Percentiles rank a stretch among this genome's conserved stretches.
Evolutionary conservation across 2,888 invertebrate genomes (phyloP).

Genomic region (Drosophila phalerata): DNA sequence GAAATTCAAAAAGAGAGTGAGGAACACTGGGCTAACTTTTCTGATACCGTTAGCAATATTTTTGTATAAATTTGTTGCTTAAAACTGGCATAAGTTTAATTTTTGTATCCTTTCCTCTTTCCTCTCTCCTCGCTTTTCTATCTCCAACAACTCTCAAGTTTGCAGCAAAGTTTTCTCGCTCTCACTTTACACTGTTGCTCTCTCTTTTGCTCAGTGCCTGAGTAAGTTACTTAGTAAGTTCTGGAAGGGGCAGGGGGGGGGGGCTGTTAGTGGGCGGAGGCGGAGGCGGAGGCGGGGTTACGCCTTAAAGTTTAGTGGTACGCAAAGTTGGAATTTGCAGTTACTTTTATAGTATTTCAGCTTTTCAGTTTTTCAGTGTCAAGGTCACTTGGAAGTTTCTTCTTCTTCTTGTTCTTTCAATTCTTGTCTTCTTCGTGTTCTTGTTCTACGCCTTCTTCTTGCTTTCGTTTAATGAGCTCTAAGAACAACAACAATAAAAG

Average conservation of each 20-base stretch:
- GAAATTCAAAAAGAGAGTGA: neutral
- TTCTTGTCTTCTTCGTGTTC: conserved; percentile 5
- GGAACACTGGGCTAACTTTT: conserved; percentile 40
- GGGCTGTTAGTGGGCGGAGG: neutral
- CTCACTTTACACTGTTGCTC: conserved; percentile 14
- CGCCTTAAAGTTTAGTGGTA: conserved; percentile 76
- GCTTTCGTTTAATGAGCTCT: conserved; percentile 66
- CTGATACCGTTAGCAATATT: conserved; percentile 47
- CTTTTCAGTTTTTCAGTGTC: conserved; percentile 73
- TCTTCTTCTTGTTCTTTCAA: conserved; percentile 4
- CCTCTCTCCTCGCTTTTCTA: neutral
- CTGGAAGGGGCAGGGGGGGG: neutral
- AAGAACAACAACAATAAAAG: conserved; percentile 58
- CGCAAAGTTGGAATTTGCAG: conserved; percentile 73
- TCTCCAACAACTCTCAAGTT: conserved; percentile 51
- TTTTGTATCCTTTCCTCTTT: conserved; percentile 39
- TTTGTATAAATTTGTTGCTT: conserved; percentile 74
- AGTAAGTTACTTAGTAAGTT: conserved; percentile 49
- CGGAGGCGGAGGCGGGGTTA: neutral
- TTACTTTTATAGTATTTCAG: conserved; percentile 63
- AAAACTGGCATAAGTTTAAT: conserved; percentile 75
- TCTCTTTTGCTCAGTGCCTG: conserved; percentile 23
- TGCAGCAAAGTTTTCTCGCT: conserved; percentile 64
- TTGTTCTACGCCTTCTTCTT: conserved; percentile 7
- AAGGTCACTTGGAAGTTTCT: conserved; percentile 70